Conservation (phyloP, 2,888 invertebrate species). For the Clanis bilineata region DNA sequence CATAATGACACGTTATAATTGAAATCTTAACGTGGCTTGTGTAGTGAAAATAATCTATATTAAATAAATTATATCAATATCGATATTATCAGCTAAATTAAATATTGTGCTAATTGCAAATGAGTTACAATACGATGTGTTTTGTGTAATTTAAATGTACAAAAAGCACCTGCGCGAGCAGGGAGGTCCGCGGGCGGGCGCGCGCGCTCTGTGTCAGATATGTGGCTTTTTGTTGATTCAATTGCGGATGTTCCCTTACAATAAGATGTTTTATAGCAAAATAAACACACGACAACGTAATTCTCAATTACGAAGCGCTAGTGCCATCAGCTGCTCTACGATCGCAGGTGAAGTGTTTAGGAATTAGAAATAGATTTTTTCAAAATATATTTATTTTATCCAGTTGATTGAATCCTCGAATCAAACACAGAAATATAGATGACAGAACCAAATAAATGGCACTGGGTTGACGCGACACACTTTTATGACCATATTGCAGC, state of each 20-base stretch:
- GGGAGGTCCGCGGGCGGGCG: conserved; percentile 40
- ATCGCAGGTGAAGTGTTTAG: neutral
- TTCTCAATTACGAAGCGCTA: conserved; percentile 11
- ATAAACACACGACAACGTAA: neutral
- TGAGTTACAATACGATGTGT: conserved; percentile 27
- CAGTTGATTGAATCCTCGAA: too few relatives aligned
- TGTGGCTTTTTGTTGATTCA: conserved; percentile 42
- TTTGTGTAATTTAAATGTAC: conserved; percentile 32
- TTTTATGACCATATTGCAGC: too few relatives aligned
- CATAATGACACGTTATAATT: neutral
- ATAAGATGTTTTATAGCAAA: conserved; percentile 14
- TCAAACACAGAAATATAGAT: too few relatives aligned
- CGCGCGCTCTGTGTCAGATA: conserved; percentile 23
- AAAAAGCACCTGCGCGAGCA: conserved; percentile 36
- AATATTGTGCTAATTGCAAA: conserved; percentile 20
- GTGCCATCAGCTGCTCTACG: neutral
- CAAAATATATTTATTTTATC: neutral
- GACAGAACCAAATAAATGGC: too few relatives aligned
- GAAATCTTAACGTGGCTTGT: neutral
- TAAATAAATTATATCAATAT: neutral
- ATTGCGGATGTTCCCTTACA: conserved; percentile 21
- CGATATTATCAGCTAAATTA: neutral
- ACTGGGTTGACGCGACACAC: too few relatives aligned
- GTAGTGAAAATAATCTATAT: neutral
- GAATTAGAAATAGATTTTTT: neutral